A percentile compares a stretch with the other conserved stretches of the same genome.
Conservation (phyloP, 2,888 invertebrate genomes). For the Drosophila prostipennis region DNA sequence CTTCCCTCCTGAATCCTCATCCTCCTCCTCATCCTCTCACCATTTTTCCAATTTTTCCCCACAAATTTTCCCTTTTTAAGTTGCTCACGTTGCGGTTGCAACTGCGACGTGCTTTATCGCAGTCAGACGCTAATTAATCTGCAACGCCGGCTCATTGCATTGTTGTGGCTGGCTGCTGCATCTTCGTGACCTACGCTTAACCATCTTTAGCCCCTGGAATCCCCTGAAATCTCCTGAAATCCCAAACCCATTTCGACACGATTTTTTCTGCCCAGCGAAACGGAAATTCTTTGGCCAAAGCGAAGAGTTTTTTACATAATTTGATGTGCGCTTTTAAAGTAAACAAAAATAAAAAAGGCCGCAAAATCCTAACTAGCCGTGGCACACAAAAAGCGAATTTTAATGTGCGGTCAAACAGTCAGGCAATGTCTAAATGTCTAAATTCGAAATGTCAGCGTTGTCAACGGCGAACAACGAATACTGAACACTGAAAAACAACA, state of each 20-base stretch:
- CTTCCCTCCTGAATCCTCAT: not conserved
- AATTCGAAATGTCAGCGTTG: slow-evolving; percentile 76
- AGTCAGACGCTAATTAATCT: slow-evolving; percentile 73
- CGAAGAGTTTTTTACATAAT: slow-evolving; percentile 60
- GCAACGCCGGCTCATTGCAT: slow-evolving; percentile 58
- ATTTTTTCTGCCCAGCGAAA: slow-evolving; percentile 48
- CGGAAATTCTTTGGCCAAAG: slow-evolving; percentile 61
- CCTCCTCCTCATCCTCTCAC: not conserved
- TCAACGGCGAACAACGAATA: slow-evolving; percentile 61
- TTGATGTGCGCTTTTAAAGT: slow-evolving; percentile 15
- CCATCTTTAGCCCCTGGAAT: slow-evolving; percentile 4
- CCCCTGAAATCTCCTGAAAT: no score
- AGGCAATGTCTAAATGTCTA: slow-evolving; percentile 75
- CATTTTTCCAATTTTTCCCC: slow-evolving; percentile 2
- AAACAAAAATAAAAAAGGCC: not conserved
- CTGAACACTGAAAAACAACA: slow-evolving; percentile 18
- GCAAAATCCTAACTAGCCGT: slow-evolving; percentile 44
- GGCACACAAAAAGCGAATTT: slow-evolving; percentile 72
- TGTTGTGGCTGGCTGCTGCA: slow-evolving; percentile 48
- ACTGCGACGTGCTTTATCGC: slow-evolving; percentile 71
- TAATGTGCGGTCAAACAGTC: slow-evolving; percentile 78
- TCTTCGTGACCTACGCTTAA: slow-evolving; percentile 59
- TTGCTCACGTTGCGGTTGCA: slow-evolving; percentile 43
- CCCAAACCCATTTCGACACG: slow-evolving; percentile 54
- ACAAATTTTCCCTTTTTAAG: not conserved